These are phyloP conservation scores for Acleris emargana DNA, from an alignment of 2,888 invertebrate genomes.

Conservation along the genomic window DNA sequence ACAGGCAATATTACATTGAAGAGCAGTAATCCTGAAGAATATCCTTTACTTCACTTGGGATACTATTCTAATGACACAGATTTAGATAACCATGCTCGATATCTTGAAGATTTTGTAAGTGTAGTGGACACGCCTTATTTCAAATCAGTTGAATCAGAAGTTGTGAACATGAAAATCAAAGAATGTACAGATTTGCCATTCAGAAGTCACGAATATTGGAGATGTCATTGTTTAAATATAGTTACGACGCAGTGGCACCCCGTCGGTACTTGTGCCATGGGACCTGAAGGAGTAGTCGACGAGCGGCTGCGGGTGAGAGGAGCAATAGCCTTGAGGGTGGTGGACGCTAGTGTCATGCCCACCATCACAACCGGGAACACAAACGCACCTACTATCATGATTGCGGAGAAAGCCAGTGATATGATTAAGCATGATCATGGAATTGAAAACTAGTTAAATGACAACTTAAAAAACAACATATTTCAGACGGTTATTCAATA, in stretches of 20 bases:
- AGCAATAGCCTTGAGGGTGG: slow-evolving; percentile 8
- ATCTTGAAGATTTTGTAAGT: slow-evolving; percentile 1
- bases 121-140: slow-evolving; percentile 14
- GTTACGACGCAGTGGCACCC: slow-evolving; percentile 13
- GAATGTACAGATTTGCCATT: too few species aligned
- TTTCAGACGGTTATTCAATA: too few species aligned
- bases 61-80: slow-evolving; percentile 15
- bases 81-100: slow-evolving; percentile 13
- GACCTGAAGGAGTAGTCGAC: slow-evolving; percentile 15
- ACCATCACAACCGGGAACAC: slow-evolving; percentile 19
- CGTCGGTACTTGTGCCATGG: slow-evolving; percentile 21
- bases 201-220: slow-evolving; percentile 24
- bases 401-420: slow-evolving; percentile 21
- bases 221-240: slow-evolving; percentile 14
- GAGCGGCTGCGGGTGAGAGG: slow-evolving; percentile 16
- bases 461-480: too few species aligned
- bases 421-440: slow-evolving; percentile 23
- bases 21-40: slow-evolving; percentile 2
- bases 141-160: slow-evolving; percentile 1
- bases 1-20: slow-evolving; percentile 9
- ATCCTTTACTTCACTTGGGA: not conserved
- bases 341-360: slow-evolving; percentile 24
- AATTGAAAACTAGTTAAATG: not conserved
- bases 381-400: slow-evolving; percentile 26
- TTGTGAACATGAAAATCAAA: not conserved